Conservation (phyloP, 2,888 invertebrate species). For the Latrodectus elegans region DNA sequence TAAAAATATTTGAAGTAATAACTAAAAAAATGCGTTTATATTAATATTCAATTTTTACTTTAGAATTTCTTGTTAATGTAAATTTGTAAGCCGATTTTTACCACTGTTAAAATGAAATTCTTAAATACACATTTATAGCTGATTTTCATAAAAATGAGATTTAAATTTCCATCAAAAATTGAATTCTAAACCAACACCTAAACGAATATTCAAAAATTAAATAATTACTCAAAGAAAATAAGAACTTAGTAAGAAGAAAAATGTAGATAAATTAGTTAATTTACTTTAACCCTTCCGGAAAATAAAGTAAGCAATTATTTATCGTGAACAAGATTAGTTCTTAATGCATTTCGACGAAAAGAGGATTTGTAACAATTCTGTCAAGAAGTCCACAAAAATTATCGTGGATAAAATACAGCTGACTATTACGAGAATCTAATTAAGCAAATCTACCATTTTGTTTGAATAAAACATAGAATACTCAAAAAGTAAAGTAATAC, state of each 20-base stretch:
- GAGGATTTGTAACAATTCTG: background rate
- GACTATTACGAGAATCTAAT: background rate
- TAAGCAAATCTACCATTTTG: background rate
- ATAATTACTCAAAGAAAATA: slow-evolving; percentile 1
- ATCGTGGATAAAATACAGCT: background rate
- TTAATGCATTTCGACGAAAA: background rate
- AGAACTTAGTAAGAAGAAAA: background rate
- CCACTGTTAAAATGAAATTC: too few relatives aligned
- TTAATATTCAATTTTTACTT: too few relatives aligned
- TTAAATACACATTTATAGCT: too few relatives aligned
- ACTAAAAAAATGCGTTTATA: too few relatives aligned
- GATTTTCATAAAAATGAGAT: too few relatives aligned
- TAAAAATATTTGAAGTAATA: too few relatives aligned
- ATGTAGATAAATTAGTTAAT: background rate
- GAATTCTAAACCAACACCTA: too few relatives aligned
- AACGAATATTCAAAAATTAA: background rate
- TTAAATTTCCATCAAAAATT: too few relatives aligned
- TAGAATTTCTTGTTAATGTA: too few relatives aligned
- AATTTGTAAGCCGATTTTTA: too few relatives aligned
- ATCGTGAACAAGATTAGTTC: background rate
- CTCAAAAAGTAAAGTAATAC: too few relatives aligned
- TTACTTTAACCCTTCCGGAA: slow-evolving; percentile 15
- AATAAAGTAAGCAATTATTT: slow-evolving; percentile 3
- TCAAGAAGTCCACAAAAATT: background rate
- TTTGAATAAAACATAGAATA: too few relatives aligned